Conservation (phyloP, 1,140 invertebrate species). For the Cotesia vestalis region DNA sequence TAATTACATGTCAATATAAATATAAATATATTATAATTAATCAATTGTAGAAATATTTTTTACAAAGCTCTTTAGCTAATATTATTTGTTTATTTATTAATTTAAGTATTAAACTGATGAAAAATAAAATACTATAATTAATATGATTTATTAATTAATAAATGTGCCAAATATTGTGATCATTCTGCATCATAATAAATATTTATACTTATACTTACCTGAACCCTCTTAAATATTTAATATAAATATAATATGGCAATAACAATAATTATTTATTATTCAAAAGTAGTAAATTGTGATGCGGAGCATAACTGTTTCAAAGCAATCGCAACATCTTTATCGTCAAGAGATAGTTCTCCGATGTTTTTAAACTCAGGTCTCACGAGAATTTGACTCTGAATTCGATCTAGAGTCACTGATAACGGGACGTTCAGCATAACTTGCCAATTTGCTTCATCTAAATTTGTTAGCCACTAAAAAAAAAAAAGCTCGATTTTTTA, state of each 20-base stretch:
- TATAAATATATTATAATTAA: conserved; percentile 1
- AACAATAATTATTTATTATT: conserved; percentile 33
- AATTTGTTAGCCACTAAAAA: conserved; percentile 49
- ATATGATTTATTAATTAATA: conserved; percentile 38
- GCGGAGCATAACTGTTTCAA: conserved; percentile 48
- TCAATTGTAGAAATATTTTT: no score
- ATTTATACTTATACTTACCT: conserved; percentile 31
- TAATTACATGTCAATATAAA: background rate
- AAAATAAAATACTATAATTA: conserved; percentile 20
- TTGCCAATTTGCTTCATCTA: conserved; percentile 48
- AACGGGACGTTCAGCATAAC: conserved; percentile 46
- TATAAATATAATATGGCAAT: background rate
- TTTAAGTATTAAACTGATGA: conserved; percentile 24
- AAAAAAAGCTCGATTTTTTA: conserved; percentile 4
- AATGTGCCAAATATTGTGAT: conserved; percentile 50
- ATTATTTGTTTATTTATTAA: conserved; percentile 15
- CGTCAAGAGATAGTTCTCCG: conserved; percentile 41
- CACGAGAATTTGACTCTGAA: conserved; percentile 45
- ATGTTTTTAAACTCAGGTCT: conserved; percentile 52
- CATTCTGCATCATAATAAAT: conserved; percentile 38
- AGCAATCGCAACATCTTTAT: conserved; percentile 45
- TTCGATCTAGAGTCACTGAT: conserved; percentile 42
- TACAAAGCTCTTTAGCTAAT: no score
- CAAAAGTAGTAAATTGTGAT: conserved; percentile 36
- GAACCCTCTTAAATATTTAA: conserved; percentile 15